Percentiles rank a stretch among this genome's conserved stretches.
These are phyloP conservation scores for Alexandromys fortis DNA, from an alignment of 2,113 vertebrate genomes.

Conservation along the genomic window DNA sequence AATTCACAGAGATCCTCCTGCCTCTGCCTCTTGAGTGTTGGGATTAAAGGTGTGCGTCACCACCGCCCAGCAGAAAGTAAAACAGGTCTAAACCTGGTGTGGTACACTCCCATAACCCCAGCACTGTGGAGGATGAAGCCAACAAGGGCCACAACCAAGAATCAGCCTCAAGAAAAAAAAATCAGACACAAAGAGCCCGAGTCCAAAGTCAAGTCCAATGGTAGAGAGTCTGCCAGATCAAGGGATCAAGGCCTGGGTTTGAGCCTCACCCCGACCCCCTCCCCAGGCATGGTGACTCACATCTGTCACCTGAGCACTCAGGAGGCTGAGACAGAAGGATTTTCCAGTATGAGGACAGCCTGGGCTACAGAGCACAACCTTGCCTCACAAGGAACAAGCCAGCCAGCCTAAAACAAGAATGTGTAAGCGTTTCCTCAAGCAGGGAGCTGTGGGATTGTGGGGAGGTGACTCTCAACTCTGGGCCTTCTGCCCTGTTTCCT, in stretches of 20 bases:
- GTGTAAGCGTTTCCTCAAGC: neutral
- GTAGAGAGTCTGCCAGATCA: no score
- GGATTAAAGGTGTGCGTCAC: no score
- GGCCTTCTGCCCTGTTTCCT: rapidly evolving
- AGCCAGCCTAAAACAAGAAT: neutral
- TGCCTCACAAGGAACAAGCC: neutral
- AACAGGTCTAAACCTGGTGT: neutral
- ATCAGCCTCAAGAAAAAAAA: neutral
- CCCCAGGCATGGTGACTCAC: neutral
- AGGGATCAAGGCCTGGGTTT: no score
- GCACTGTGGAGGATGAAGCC: neutral
- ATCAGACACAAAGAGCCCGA: neutral
- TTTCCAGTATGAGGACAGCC: neutral
- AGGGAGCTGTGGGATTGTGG: neutral
- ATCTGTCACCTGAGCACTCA: neutral
- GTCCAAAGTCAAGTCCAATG: no score
- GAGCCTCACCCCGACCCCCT: neutral
- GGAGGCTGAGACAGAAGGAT: neutral
- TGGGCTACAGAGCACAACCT: neutral
- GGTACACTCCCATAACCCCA: neutral
- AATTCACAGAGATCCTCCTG: no score
- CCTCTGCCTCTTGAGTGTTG: no score
- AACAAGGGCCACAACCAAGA: neutral
- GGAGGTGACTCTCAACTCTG: neutral
- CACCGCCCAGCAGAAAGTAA: neutral